Percentiles rank a stretch among this genome's conserved stretches.
Evolutionary conservation across 2,888 invertebrate species (phyloP).

Genomic region (Cybosia mesomella): DNA sequence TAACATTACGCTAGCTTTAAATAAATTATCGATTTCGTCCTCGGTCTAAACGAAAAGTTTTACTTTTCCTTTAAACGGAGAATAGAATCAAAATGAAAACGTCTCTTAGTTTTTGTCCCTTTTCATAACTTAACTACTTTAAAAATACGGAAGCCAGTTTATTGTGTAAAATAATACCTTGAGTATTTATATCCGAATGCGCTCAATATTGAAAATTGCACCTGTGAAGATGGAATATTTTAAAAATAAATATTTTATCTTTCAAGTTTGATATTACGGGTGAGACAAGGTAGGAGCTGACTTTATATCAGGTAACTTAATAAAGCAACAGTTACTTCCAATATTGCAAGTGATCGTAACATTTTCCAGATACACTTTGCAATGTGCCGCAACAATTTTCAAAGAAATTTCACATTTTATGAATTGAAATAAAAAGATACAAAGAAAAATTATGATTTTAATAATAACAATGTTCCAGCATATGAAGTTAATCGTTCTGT

Average conservation of each 20-base stretch:
- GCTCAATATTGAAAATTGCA: neutral
- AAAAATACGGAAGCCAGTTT: too few species aligned
- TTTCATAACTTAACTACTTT: too few species aligned
- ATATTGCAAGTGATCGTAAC: conserved; percentile 22
- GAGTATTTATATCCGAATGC: neutral
- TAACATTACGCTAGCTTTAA: too few species aligned
- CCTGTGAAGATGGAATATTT: neutral
- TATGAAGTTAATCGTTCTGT: too few species aligned
- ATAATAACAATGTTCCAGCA: too few species aligned
- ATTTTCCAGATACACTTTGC: conserved; percentile 32
- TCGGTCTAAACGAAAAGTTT: too few species aligned
- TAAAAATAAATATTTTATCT: neutral
- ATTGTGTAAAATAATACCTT: too few species aligned
- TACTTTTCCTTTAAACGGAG: too few species aligned
- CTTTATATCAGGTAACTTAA: conserved; percentile 14
- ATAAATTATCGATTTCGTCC: too few species aligned
- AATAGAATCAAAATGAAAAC: too few species aligned
- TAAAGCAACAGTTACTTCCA: conserved; percentile 23
- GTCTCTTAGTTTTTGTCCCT: too few species aligned
- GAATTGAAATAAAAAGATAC: neutral
- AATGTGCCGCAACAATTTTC: conserved; percentile 8
- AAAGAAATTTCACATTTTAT: neutral
- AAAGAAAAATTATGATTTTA: too few species aligned
- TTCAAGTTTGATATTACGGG: neutral
- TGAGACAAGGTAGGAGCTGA: conserved; percentile 6